phyloP scores from a whole-genome alignment of 2,888 invertebrate genomes.

The Drosophila prostipennis region DNA sequence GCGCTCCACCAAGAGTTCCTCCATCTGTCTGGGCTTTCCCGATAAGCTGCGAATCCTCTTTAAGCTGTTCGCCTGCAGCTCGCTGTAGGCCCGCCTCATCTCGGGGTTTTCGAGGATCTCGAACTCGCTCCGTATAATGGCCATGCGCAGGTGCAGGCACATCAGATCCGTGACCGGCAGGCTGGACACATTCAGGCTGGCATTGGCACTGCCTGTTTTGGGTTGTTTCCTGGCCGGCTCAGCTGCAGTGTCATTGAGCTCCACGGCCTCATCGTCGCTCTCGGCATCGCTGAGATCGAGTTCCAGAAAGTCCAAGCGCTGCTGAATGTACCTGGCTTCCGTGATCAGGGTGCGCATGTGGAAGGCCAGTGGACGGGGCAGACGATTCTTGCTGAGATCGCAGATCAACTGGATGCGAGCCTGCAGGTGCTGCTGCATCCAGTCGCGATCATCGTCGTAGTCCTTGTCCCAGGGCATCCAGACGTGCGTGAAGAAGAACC shows the following conservation, averaged over 20 bases:
- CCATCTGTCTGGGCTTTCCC: background rate
- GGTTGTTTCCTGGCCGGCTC: constrained; percentile 48
- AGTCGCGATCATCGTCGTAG: constrained; percentile 86
- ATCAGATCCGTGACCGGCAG: constrained; percentile 85
- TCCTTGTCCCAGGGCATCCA: constrained; percentile 88
- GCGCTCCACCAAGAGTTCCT: constrained; percentile 25
- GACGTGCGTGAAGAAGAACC: constrained; percentile 87
- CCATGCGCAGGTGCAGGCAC: constrained; percentile 86
- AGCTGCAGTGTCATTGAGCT: constrained; percentile 50
- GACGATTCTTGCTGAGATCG: constrained; percentile 86
- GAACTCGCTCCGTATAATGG: constrained; percentile 86
- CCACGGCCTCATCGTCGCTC: constrained; percentile 69
- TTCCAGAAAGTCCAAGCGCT: constrained; percentile 84
- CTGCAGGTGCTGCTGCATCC: constrained; percentile 86
- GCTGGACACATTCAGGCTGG: constrained; percentile 77
- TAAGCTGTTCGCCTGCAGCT: constrained; percentile 71
- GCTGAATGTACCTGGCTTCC: constrained; percentile 86
- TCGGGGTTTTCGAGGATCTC: constrained; percentile 87
- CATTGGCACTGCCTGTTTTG: constrained; percentile 66
- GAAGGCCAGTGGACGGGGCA: constrained; percentile 85
- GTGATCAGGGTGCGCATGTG: constrained; percentile 85
- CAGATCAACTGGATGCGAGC: constrained; percentile 86
- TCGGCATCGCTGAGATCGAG: constrained; percentile 81
- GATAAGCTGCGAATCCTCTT: constrained; percentile 45
- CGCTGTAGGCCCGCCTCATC: constrained; percentile 85